Evolutionary conservation across 2,797 vertebrate genomes (phyloP), one percentile per base, ranked within the genome.

Genomic region (Basileuterus tristriatus): DNA sequence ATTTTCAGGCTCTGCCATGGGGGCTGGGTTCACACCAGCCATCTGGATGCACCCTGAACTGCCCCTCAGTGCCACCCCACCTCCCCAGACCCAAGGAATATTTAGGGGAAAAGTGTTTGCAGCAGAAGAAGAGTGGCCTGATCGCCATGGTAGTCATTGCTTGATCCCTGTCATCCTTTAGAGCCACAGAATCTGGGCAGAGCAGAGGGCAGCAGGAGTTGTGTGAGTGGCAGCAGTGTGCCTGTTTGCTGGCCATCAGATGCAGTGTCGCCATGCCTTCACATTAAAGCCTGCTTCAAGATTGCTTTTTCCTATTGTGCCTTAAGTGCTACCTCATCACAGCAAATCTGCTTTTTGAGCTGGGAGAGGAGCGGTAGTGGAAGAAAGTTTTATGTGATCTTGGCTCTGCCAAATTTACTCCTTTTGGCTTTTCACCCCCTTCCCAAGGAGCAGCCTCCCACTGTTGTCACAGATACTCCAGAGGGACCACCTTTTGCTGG

Each of bases 271-370:
- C 39, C 53, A 5, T 23, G 8, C 46, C 63, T 36, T 64, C 4
- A 0, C n/a, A 36, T 36, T 60, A 55, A 63, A 78, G 41, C 36
- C 53, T 0, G 1, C 62, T 78, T 47, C 50, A 68, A 74, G 53
- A 34, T 53, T 86, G 60, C 3, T 77, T 76, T 83, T 90, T 77
- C 77, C 44, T 5, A 9, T 43, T 78, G 36, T 64, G 65, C 39
- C 82, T 80, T 9, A 83, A 90, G 36, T 23, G 3, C 60, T 18
- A 37, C 46, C 70, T 47, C 16, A 65, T 82, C 50, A 59, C 60
- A 34, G 21, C 36, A 75, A 79, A 47, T 82, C 77, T 90, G 50
- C 55, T 70, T 91, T 89, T 94, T 91, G 58, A 92, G 65, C 50
- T 77, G 59, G 64, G 80, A 78, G 47, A 62, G 56, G 53, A 93